A percentile compares a stretch with the other conserved stretches of the same genome.
Conservation (phyloP, 2,797 vertebrate species). For the Neoniphon sammara region DNA sequence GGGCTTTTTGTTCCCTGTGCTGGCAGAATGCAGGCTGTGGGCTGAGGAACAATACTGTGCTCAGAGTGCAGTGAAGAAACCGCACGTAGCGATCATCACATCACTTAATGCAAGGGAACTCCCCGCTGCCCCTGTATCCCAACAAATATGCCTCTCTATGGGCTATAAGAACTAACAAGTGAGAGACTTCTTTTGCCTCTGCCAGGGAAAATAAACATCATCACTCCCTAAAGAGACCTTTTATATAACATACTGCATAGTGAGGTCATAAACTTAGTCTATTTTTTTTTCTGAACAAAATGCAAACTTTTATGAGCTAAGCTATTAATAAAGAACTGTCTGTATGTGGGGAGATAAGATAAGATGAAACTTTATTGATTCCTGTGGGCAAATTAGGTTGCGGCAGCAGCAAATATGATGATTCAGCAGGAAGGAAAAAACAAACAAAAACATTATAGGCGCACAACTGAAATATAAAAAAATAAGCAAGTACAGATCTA, state of each 20-base stretch:
- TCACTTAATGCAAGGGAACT: constrained; percentile 63
- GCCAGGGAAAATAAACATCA: constrained; percentile 45
- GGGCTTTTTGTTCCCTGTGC: constrained; percentile 73
- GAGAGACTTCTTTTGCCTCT: constrained; percentile 6
- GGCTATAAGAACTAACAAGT: constrained; percentile 7
- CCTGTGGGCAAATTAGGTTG: no score
- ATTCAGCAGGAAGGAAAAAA: not conserved
- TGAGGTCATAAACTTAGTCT: not conserved
- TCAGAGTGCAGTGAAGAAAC: constrained; percentile 76
- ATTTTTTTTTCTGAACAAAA: not conserved
- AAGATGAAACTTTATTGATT: no score
- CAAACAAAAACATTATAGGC: not conserved
- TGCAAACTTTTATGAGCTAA: not conserved
- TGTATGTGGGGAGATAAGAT: constrained; percentile 1
- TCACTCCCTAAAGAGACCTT: not conserved
- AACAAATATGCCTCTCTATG: constrained; percentile 14
- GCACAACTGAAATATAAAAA: not conserved
- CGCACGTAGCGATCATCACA: constrained; percentile 77
- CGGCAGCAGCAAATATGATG: no score
- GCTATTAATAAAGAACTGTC: constrained; percentile 1
- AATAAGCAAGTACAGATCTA: not conserved
- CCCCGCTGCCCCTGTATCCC: constrained; percentile 40
- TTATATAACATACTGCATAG: constrained; percentile 11
- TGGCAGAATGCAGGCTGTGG: constrained; percentile 81
- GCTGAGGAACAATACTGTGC: constrained; percentile 77